Base-by-base conservation (phyloP, 2,797 vertebrate genomes). In the Cygnus olor region DNA sequence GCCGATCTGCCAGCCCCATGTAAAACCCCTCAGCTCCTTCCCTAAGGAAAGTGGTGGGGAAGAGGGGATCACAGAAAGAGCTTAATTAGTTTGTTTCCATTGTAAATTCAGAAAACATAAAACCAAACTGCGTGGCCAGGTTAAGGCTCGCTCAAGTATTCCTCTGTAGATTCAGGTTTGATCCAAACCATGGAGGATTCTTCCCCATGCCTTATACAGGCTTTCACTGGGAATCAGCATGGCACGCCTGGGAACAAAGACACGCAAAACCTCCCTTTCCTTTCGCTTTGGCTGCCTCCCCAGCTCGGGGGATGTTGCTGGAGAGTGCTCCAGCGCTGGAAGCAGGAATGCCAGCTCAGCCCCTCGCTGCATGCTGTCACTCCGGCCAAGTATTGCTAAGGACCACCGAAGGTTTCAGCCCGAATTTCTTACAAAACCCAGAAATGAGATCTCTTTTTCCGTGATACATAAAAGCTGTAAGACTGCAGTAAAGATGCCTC, bases 11-110 rank as follows among this genome's bases (percentile, higher is more conserved):
- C 87, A 49, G 9, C 47, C 44, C 61, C 38, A 4, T 17, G n/a
- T 34, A 49, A 77, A 2, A 9, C 27, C 36, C 51, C 14, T 69
- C 61, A 36, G 2, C 19, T 32, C 6, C 32, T 73, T 77, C 47
- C 6, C 0, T 40, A 25, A 19, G 21, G 22, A 56, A 57, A 63
- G 10, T 2, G 15, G 16, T 42, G 36, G 20, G 27, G 36, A 22
- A 28, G 70, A 15, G 11, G 1, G 2, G 14, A 2, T 25, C 21
- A 24, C 1, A 54, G n/a, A 82, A 40, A 42, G 21, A 40, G 1
- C 28, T 49, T 8, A 11, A 47, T 64, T 47, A 5, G 1, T 0
- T 53, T 57, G 13, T 66, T 24, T 3, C 40, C 30, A 10, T 14
- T 9, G 32, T 32, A n/a, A 88, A 49, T 1, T 42, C 27, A 70